These are phyloP conservation scores for Diplolepis rosae DNA, from an alignment of 2,888 invertebrate species.

Conservation along the genomic window DNA sequence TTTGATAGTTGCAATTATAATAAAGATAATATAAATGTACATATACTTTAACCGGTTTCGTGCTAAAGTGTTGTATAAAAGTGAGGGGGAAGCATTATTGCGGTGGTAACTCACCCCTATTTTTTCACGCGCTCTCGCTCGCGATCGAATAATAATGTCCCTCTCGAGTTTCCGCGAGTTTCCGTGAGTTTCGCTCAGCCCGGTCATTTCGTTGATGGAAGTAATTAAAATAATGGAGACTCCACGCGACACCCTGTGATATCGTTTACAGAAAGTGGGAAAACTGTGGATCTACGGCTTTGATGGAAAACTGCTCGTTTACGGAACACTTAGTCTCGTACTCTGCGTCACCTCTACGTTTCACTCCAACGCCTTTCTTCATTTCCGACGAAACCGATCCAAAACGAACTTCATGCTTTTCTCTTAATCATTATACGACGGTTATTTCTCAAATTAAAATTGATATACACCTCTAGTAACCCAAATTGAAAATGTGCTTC, in stretches of 20 bases:
- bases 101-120: slow-evolving; percentile 32
- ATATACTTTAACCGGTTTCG: slow-evolving; percentile 47
- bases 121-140: too few species aligned
- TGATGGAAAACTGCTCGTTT: slow-evolving; percentile 8
- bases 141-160: slow-evolving; percentile 53
- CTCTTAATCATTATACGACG: too few species aligned
- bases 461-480: too few species aligned
- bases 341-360: background rate
- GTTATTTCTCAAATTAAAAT: too few species aligned
- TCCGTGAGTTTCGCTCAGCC: slow-evolving; percentile 51
- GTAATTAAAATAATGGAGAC: slow-evolving; percentile 66
- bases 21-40: slow-evolving; percentile 62
- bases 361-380: background rate
- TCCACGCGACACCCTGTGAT: slow-evolving; percentile 43
- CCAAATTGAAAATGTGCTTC: too few species aligned
- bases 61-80: slow-evolving; percentile 35
- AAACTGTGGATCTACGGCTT: slow-evolving; percentile 38
- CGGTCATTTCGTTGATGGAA: slow-evolving; percentile 58
- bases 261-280: slow-evolving; percentile 41
- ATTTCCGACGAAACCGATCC: too few species aligned
- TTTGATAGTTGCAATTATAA: slow-evolving; percentile 55
- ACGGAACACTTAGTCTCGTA: background rate
- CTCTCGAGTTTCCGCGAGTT: slow-evolving; percentile 56
- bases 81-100: slow-evolving; percentile 30
- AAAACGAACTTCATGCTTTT: too few species aligned